phyloP scores from a whole-genome alignment of 2,113 vertebrate species.

The Cavia porcellus region DNA sequence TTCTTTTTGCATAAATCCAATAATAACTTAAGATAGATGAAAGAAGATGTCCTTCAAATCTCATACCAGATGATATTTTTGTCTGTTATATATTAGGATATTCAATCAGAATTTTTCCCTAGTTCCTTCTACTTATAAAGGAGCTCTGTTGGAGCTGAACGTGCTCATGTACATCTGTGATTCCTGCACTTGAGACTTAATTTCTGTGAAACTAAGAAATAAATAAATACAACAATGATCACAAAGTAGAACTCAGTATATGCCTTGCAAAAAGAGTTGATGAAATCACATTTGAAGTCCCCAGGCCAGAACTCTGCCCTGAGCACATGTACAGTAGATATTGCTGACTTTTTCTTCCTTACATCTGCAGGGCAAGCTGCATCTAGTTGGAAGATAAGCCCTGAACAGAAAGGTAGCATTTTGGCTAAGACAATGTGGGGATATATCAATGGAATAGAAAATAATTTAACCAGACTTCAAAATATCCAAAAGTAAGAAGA shows the following conservation, averaged over 20 bases:
- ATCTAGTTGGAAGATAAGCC: neutral
- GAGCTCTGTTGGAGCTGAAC: neutral
- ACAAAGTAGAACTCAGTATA: neutral
- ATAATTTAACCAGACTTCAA: neutral
- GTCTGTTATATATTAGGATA: neutral
- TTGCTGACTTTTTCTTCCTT: neutral
- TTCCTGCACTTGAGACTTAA: neutral
- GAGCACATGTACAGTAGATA: fast-evolving
- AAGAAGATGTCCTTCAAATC: neutral
- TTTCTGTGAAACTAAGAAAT: neutral
- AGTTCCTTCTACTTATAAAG: neutral
- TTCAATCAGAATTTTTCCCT: neutral
- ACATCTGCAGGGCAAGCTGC: neutral
- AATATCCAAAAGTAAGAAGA: neutral
- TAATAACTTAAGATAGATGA: neutral
- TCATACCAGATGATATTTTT: neutral
- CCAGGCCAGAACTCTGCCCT: neutral
- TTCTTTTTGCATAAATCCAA: neutral
- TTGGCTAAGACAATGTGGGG: neutral
- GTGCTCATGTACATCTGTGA: neutral
- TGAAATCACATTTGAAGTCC: neutral
- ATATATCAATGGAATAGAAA: neutral
- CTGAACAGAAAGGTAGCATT: neutral
- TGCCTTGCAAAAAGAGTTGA: neutral
- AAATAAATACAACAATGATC: neutral